Evolutionary conservation across 2,888 invertebrate species (phyloP).

Genomic region (Enchytraeus crypticus): DNA sequence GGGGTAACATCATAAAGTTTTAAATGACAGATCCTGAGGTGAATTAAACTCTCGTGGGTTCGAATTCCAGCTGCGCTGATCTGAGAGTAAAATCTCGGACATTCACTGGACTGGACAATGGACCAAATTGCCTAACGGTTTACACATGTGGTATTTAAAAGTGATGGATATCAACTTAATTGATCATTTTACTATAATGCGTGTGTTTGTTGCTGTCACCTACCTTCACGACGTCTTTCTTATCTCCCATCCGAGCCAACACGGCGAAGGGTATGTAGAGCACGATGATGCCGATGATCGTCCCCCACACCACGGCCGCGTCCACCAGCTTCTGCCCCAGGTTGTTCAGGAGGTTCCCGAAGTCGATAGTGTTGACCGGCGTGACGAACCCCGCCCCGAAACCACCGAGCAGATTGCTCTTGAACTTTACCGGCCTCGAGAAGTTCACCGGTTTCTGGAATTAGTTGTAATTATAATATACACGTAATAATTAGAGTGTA

Average conservation of each 20-base stretch:
- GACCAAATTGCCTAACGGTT: too few relatives aligned
- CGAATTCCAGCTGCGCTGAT: too few relatives aligned
- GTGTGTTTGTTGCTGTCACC: not conserved
- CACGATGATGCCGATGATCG: not conserved
- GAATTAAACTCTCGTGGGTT: too few relatives aligned
- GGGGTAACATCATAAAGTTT: too few relatives aligned
- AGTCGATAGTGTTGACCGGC: not conserved
- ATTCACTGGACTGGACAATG: too few relatives aligned
- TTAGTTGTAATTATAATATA: not conserved
- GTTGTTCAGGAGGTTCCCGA: not conserved
- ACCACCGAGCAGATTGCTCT: conserved; percentile 4
- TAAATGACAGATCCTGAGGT: too few relatives aligned
- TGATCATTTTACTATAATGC: too few relatives aligned
- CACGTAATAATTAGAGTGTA: not conserved
- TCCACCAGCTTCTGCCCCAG: not conserved
- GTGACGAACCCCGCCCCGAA: conserved; percentile 8
- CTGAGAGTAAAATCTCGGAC: too few relatives aligned
- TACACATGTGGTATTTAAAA: too few relatives aligned
- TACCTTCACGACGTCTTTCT: conserved; percentile 3
- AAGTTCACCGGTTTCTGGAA: not conserved
- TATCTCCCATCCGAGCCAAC: not conserved
- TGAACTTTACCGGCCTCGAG: not conserved
- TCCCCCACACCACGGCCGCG: conserved; percentile 1
- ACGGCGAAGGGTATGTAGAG: conserved; percentile 1
- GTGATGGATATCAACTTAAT: too few relatives aligned